Evolutionary conservation across 2,797 vertebrate species (phyloP).

Genomic region (Oreortyx pictus): DNA sequence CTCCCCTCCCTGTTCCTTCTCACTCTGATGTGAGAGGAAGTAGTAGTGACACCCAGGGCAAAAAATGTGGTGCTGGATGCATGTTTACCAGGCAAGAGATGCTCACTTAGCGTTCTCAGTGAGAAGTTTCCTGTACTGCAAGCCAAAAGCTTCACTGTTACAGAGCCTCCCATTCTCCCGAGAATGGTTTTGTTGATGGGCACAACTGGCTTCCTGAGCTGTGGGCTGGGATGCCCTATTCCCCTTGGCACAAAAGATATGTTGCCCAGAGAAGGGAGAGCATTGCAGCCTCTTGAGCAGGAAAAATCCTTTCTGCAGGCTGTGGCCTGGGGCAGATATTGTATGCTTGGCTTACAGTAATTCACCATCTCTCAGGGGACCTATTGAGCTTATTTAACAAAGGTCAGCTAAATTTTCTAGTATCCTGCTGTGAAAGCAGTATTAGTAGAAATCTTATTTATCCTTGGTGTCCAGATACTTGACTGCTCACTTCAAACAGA

Average conservation of each 20-base stretch:
- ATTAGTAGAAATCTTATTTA: conserved; percentile 64
- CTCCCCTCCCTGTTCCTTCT: background rate
- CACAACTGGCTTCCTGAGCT: background rate
- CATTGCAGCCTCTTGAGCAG: background rate
- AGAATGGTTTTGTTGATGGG: background rate
- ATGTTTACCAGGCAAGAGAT: background rate
- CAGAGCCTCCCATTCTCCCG: rapidly evolving
- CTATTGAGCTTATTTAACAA: conserved; percentile 65
- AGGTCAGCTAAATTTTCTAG: conserved; percentile 69
- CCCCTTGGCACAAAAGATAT: background rate
- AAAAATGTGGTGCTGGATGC: background rate
- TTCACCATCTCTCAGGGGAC: conserved; percentile 41
- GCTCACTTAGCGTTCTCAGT: background rate
- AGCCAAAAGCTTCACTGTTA: background rate
- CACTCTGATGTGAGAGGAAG: background rate
- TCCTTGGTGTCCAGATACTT: conserved; percentile 32
- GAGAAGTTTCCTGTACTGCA: background rate
- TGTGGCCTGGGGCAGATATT: background rate
- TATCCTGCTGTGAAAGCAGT: conserved; percentile 60
- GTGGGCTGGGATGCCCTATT: background rate
- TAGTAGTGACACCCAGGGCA: background rate
- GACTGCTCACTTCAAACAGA: conserved; percentile 28
- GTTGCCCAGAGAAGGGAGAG: background rate
- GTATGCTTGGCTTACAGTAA: conserved; percentile 28
- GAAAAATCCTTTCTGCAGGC: background rate